Evolutionary conservation across 2,797 vertebrate species (phyloP), one percentile per base, ranked within the genome.

Genomic region (Epinephelus coioides): DNA sequence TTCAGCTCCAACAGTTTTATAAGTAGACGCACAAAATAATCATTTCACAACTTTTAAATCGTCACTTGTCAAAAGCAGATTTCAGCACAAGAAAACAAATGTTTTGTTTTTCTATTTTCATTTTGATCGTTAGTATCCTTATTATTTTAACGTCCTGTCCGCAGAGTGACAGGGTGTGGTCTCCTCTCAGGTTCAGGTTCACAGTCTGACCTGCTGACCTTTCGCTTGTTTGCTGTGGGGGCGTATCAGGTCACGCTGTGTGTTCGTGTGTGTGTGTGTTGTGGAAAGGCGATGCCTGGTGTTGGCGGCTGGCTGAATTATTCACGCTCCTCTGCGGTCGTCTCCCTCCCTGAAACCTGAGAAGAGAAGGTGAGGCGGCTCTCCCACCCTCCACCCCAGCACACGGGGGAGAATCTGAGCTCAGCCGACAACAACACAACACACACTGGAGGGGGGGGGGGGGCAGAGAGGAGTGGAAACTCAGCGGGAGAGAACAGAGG

Each of bases 261-360:
- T 53, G 47, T 60, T 65, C 66, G 38, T 54, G 46, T n/a, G 54
- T 67, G 62, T 63, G 69, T 50, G 72, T 46, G 65, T 75, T 60
- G 63, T 79, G 72, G 91, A 93, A 94, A 94, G 85, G 72, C 17
- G 79, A 94, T 79, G 82, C 93, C 81, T 15, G 50, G 60, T 89
- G 93, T 94, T 89, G 92, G 91, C 86, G 82, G 93, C 69, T 38
- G 82, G 76, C 73, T 96, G 94, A 96, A 96, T 96, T 95, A 96
- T 96, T 96, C 94, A 95, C 94, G 73, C 81, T 92, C 86, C 83
- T 93, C 92, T 90, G 91, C 51, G 90, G 93, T 93, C 89, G 90
- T 85, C 92, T 95, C 88, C 86, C 87, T 77, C 62, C 25, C 82
- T 87, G 93, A 92, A 96, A 96, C 85, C 87, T 80, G 92, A 95